phyloP scores from a whole-genome alignment of 2,888 invertebrate genomes.

The Colostygia pectinataria region DNA sequence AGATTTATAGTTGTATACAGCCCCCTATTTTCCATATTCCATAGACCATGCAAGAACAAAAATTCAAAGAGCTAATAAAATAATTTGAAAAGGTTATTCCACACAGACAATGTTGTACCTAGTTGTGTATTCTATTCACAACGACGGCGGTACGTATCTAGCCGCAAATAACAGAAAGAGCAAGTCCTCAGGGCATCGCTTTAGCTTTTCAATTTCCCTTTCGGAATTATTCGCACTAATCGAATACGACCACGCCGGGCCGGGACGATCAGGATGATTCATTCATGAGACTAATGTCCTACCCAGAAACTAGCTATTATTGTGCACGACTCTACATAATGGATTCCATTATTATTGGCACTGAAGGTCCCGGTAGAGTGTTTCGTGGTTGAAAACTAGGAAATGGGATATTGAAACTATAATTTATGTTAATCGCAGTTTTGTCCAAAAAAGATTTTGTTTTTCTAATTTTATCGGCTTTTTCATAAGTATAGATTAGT shows the following conservation, averaged over 20 bases:
- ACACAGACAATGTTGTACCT: slow-evolving; percentile 41
- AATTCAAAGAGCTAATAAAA: slow-evolving; percentile 8
- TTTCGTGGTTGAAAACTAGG: slow-evolving; percentile 15
- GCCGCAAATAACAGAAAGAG: slow-evolving; percentile 81
- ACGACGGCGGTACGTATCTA: slow-evolving; percentile 56
- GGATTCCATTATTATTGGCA: slow-evolving; percentile 27
- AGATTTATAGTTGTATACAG: too few relatives aligned
- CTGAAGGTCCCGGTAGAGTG: slow-evolving; percentile 17
- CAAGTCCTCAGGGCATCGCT: slow-evolving; percentile 80
- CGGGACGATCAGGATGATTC: slow-evolving; percentile 73
- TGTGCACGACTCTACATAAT: slow-evolving; percentile 32
- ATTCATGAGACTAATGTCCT: slow-evolving; percentile 79
- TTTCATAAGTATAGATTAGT: too few relatives aligned
- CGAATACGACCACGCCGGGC: slow-evolving; percentile 73
- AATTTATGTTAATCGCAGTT: background rate
- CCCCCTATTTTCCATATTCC: too few relatives aligned
- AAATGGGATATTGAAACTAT: slow-evolving; percentile 7
- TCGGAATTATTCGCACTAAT: slow-evolving; percentile 82
- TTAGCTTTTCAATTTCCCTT: slow-evolving; percentile 83
- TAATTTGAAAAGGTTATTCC: slow-evolving; percentile 33
- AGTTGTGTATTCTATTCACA: slow-evolving; percentile 70
- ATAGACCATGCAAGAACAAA: too few relatives aligned
- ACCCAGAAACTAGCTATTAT: slow-evolving; percentile 67
- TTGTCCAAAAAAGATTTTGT: too few relatives aligned
- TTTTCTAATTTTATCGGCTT: too few relatives aligned